Base-by-base conservation (phyloP, 1,140 invertebrate species). In the Pseudomyrmex cubaensis region DNA sequence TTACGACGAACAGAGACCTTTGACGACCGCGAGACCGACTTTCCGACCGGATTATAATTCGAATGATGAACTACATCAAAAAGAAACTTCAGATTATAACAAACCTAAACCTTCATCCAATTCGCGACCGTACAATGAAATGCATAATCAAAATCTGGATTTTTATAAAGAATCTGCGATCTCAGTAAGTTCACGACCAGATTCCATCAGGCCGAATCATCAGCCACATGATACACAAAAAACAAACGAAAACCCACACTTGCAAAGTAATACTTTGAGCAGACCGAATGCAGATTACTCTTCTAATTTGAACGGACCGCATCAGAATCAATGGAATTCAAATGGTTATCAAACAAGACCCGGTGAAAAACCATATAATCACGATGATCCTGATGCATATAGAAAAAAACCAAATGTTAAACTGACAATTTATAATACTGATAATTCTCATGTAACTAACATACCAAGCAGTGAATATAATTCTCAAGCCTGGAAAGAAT, bases 391-490 rank as follows among this genome's bases (percentile, higher is more conserved):
- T 54, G 8, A 73, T 35, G 10, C 12, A 2, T 54, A 70, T 59
- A 12, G 2, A 7, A 73, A 61, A 25, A 83, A 44, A 7, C 62
- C 78, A 3, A 57, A 61, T 0, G 5, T 74, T n/a, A 67, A 52
- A 22, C n/a, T 3, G 10, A 1, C 25, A n/a, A 70, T 25, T 48
- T 76, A 82, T 73, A 74, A 25, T 17, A 44, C 25, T 44, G 48
- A 54, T 2, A 44, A 35, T 9, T 54, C 22, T 15, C n/a, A 35
- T 44, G 17, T 44, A 17, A 44, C 25, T 35, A 82, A 50, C 7
- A 63, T 12, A 9, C 70, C 78, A 46, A 15, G 12, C 57, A 62
- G 52, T 10, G 57, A 76, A 75, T 61, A 82, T 82, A 46, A 54
- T 63, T 74, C 57, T 75, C 56, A 75, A 52, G n/a, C 44, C 22